phyloP scores from a whole-genome alignment of 2,113 vertebrate genomes.

The Bujurquina vittata region DNA sequence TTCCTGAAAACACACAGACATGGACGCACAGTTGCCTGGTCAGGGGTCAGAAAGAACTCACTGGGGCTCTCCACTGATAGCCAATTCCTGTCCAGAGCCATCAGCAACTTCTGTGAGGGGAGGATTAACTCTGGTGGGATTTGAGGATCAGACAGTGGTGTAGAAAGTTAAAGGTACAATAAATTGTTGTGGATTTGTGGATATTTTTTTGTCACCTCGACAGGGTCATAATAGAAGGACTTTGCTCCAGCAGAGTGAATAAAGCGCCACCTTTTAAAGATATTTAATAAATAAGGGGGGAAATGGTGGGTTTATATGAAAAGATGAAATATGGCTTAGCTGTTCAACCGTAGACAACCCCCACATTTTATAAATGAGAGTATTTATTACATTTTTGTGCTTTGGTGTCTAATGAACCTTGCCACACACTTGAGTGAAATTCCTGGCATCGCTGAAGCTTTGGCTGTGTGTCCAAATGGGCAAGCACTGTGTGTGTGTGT shows the following conservation, averaged over 20 bases:
- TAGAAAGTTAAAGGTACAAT: slow-evolving; percentile 41
- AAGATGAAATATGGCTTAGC: slow-evolving; percentile 29
- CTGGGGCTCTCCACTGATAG: slow-evolving; percentile 12
- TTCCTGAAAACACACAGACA: background rate
- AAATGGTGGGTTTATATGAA: slow-evolving; percentile 7
- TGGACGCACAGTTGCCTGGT: slow-evolving; percentile 16
- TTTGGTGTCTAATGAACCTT: slow-evolving; percentile 53
- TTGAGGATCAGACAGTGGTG: slow-evolving; percentile 32
- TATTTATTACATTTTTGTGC: slow-evolving; percentile 29
- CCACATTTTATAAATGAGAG: slow-evolving; percentile 11
- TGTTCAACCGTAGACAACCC: slow-evolving; percentile 23
- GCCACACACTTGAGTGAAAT: slow-evolving; percentile 71
- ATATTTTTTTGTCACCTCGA: slow-evolving; percentile 14
- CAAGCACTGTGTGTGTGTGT: background rate
- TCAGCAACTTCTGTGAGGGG: slow-evolving; percentile 28
- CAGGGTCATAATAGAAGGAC: slow-evolving; percentile 5
- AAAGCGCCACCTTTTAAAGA: slow-evolving; percentile 12
- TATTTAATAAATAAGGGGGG: slow-evolving; percentile 12
- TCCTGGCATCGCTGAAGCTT: slow-evolving; percentile 65
- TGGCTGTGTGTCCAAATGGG: slow-evolving; percentile 34
- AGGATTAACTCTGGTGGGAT: slow-evolving; percentile 44
- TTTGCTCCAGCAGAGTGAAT: background rate
- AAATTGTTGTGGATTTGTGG: slow-evolving; percentile 43
- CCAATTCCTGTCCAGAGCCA: slow-evolving; percentile 21
- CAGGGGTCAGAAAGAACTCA: slow-evolving; percentile 30